Evolutionary conservation across 2,888 invertebrate genomes (phyloP), one percentile per base, ranked within the genome.

Genomic region (Chrysolina haemoptera): DNA sequence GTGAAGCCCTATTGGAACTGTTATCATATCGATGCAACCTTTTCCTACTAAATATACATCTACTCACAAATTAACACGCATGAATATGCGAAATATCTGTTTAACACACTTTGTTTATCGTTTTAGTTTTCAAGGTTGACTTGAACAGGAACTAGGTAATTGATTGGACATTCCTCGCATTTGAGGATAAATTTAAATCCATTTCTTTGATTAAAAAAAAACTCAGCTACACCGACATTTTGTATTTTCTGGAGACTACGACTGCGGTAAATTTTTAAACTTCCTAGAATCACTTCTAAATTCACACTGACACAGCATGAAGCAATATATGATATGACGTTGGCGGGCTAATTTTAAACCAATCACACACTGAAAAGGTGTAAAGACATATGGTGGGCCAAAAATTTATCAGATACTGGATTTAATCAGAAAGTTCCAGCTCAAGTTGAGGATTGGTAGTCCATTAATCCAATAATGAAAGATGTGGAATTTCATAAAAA

Each of bases 1-100:
- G 43, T 81, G 76, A n/a, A 82, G 71, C 22, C 80, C 81, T 65
- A 82, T 80, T 9, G 84, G 84, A 16, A 78, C 75, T 5, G 83
- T 81, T 46, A 83, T 81, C 82, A 82, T 82, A 59, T 53, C 73
- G 27, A 46, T 11, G 46, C 22, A 71, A 48, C n/a, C 40, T 48
- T 59, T 65, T 22, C 27, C 40, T 41, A 55, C 22, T 55, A 48
- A 46, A 40, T 40, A 35, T 18, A 65, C 64, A 22, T 16, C 16
- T 55, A 50, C 16, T 53, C 53, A 66, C 62, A 63, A 69, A 59
- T 50, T 22, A 64, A 20, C 41, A 73, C 27, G 50, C 8, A 48
- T 62, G 53, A 12, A 53, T 14, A 20, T 12, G 62, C 16, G 22
- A 53, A 18, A 70, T 48, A 20, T 10, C 11, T n/a, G 12, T 62